These are phyloP conservation scores for Tanytarsus gracilentus DNA, from an alignment of 2,888 invertebrate genomes.

Conservation along the genomic window DNA sequence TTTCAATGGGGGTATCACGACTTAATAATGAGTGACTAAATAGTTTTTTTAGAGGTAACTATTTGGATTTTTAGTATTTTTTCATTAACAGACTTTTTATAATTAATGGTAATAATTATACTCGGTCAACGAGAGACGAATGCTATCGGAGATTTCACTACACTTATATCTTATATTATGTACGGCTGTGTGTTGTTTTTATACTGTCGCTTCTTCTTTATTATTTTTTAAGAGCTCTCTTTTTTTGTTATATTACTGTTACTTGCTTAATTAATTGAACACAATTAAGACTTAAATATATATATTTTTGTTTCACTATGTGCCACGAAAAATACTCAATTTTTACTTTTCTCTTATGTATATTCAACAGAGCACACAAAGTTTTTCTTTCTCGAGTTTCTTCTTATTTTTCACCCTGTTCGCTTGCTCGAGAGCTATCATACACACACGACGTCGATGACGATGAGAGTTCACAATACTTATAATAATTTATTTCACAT, in stretches of 20 bases:
- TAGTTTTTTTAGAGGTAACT: not conserved
- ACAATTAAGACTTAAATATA: constrained; percentile 12
- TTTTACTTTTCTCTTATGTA: too few species aligned
- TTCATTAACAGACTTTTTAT: not conserved
- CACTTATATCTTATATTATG: too few species aligned
- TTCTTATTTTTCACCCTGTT: constrained; percentile 12
- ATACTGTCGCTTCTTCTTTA: not conserved
- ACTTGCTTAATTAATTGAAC: constrained; percentile 19
- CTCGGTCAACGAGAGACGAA: not conserved
- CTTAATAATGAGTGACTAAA: too few species aligned
- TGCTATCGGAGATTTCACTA: not conserved
- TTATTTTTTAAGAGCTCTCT: not conserved
- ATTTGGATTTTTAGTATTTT: constrained; percentile 10
- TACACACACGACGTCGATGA: not conserved
- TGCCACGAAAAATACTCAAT: not conserved
- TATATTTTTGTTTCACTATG: constrained; percentile 6
- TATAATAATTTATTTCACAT: constrained; percentile 13
- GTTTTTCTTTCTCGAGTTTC: not conserved
- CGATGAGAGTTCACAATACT: constrained; percentile 1
- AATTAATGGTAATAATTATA: not conserved
- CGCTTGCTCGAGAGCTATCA: not conserved
- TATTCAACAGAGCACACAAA: not conserved
- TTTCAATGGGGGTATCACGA: too few species aligned
- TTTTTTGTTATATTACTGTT: not conserved
- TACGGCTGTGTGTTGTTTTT: not conserved